Percentiles rank a stretch among this genome's conserved stretches.
These are phyloP conservation scores for Tetramorium simillimum DNA, from an alignment of 1,140 invertebrate genomes.

Conservation along the genomic window DNA sequence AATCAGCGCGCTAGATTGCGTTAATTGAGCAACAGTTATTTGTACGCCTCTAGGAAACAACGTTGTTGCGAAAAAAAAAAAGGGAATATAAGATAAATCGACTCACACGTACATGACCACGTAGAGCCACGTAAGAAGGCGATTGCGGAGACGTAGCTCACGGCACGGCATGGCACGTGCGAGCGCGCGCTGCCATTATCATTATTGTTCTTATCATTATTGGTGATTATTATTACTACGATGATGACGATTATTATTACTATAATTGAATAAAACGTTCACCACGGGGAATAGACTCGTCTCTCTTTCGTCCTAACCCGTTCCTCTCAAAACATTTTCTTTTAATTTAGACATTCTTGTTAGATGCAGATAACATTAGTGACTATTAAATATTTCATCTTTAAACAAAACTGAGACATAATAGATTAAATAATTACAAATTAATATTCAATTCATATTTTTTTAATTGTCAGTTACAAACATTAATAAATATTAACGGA, in stretches of 20 bases:
- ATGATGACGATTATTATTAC: slow-evolving; percentile 78
- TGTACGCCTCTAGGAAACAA: slow-evolving; percentile 48
- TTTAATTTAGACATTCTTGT: too few relatives aligned
- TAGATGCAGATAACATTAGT: too few relatives aligned
- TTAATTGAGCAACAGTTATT: slow-evolving; percentile 59
- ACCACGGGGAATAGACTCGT: slow-evolving; percentile 70
- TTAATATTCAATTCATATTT: too few relatives aligned
- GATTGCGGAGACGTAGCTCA: slow-evolving; percentile 32
- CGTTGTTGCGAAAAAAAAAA: slow-evolving; percentile 1
- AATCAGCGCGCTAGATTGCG: slow-evolving; percentile 39
- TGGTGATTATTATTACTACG: slow-evolving; percentile 52
- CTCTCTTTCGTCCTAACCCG: background rate
- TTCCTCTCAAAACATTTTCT: too few relatives aligned
- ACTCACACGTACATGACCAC: slow-evolving; percentile 8
- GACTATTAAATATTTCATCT: too few relatives aligned
- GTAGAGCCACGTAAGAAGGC: slow-evolving; percentile 1
- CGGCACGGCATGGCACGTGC: slow-evolving; percentile 21
- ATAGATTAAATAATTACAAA: too few relatives aligned
- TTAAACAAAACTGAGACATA: too few relatives aligned
- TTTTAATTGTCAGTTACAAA: too few relatives aligned
- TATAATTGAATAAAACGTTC: slow-evolving; percentile 83
- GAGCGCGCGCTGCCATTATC: slow-evolving; percentile 66
- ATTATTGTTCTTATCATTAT: slow-evolving; percentile 69
- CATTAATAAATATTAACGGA: too few relatives aligned
- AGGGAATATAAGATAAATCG: background rate